phyloP scores from a whole-genome alignment of 2,113 vertebrate genomes.

The Dinomys branickii region DNA sequence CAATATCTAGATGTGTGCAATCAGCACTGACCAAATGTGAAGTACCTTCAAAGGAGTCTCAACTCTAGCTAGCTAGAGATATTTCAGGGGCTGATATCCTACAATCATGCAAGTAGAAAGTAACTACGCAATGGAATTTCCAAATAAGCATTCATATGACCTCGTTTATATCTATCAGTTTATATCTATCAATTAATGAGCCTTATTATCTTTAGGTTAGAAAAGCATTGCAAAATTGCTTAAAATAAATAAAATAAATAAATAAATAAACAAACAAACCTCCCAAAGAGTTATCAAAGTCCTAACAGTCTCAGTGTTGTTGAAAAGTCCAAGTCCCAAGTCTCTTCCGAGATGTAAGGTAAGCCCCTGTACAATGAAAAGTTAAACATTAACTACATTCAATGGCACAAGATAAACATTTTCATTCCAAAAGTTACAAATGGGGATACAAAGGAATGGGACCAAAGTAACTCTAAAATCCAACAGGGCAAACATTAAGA shows the following conservation, averaged over 20 bases:
- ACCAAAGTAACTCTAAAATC: too few species aligned
- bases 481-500: too few species aligned
- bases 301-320: too few species aligned
- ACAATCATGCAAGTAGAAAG: neutral
- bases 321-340: too few species aligned
- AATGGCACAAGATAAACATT: too few species aligned
- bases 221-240: neutral
- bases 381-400: too few species aligned
- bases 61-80: too few species aligned
- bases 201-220: neutral
- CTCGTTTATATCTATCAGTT: neutral
- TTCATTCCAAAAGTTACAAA: too few species aligned
- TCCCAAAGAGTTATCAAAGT: neutral
- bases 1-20: neutral
- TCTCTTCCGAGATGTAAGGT: too few species aligned
- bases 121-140: neutral
- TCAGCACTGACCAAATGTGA: neutral
- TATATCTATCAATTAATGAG: too few species aligned
- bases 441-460: too few species aligned
- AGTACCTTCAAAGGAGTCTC: neutral
- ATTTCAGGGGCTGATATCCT: neutral
- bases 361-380: too few species aligned
- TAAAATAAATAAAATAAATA: conserved; percentile 34
- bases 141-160: neutral
- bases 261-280: neutral